These are phyloP conservation scores for Heteronetta atricapilla DNA, from an alignment of 2,113 vertebrate species.

Conservation along the genomic window DNA sequence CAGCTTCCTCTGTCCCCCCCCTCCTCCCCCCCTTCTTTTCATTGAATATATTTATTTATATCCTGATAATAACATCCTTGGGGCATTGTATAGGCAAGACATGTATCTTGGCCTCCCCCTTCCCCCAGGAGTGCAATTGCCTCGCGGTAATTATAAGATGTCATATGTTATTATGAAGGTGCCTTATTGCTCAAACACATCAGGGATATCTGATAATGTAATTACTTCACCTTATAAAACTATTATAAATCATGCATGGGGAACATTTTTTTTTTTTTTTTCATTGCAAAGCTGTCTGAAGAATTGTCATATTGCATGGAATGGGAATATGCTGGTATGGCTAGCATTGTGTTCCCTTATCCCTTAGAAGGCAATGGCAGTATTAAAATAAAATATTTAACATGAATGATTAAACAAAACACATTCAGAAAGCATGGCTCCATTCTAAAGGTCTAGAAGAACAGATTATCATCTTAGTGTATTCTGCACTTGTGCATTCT, in stretches of 20 bases:
- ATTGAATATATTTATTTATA: conserved; percentile 61
- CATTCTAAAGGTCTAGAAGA: conserved; percentile 10
- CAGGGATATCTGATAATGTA: conserved; percentile 76
- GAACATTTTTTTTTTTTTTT: not conserved
- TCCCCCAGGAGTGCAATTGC: conserved; percentile 74
- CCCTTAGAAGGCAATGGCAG: not conserved
- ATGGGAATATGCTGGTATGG: not conserved
- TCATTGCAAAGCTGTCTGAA: conserved; percentile 34
- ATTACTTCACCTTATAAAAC: conserved; percentile 74
- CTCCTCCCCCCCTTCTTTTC: conserved; percentile 10
- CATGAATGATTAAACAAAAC: conserved; percentile 56
- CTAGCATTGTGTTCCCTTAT: not conserved
- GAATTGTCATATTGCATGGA: conserved; percentile 17
- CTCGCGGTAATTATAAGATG: conserved; percentile 79
- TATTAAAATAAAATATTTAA: conserved; percentile 58
- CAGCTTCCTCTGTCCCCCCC: conserved; percentile 6
- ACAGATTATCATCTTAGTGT: not conserved
- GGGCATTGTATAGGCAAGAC: conserved; percentile 69
- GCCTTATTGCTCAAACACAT: conserved; percentile 74
- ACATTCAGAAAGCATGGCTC: not conserved
- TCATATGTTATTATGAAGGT: conserved; percentile 71
- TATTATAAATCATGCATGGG: conserved; percentile 76
- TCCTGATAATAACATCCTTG: conserved; percentile 75
- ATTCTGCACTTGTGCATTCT: not conserved
- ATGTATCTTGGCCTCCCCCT: conserved; percentile 64